A percentile compares a stretch with the other conserved stretches of the same genome.
phyloP scores from a whole-genome alignment of 2,113 vertebrate species.

The Aegithalos caudatus region DNA sequence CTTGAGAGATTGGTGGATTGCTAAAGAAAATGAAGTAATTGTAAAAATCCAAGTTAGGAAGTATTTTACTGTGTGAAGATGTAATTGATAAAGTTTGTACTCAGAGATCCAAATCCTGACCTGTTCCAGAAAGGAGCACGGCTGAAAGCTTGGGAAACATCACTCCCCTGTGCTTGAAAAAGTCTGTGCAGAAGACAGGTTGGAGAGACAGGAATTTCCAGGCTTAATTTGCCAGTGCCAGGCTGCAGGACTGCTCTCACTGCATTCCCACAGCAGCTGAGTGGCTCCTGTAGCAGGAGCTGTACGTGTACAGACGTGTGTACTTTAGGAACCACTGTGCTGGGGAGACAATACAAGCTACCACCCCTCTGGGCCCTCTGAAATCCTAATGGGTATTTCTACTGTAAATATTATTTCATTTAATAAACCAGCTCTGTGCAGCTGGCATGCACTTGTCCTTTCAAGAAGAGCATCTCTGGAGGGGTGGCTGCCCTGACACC shows the following conservation, averaged over 20 bases:
- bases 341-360: not conserved
- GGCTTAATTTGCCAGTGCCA: not conserved
- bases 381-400: not conserved
- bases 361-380: not conserved
- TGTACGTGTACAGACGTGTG: not conserved
- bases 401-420: not conserved
- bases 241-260: not conserved
- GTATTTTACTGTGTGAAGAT: slow-evolving; percentile 12
- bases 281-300: not conserved
- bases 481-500: not conserved
- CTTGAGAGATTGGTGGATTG: not conserved
- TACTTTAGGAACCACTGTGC: not conserved
- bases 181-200: not conserved
- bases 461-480: not conserved
- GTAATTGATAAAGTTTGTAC: not conserved
- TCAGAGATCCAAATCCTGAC: not conserved
- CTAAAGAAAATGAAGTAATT: not conserved
- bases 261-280: not conserved
- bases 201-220: not conserved
- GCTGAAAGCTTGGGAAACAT: not conserved
- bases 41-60: slow-evolving; percentile 18
- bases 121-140: not conserved
- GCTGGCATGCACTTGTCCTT: not conserved
- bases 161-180: not conserved
- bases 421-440: not conserved